Evolutionary conservation across 2,888 invertebrate genomes (phyloP).

Genomic region (Zygaena filipendulae): DNA sequence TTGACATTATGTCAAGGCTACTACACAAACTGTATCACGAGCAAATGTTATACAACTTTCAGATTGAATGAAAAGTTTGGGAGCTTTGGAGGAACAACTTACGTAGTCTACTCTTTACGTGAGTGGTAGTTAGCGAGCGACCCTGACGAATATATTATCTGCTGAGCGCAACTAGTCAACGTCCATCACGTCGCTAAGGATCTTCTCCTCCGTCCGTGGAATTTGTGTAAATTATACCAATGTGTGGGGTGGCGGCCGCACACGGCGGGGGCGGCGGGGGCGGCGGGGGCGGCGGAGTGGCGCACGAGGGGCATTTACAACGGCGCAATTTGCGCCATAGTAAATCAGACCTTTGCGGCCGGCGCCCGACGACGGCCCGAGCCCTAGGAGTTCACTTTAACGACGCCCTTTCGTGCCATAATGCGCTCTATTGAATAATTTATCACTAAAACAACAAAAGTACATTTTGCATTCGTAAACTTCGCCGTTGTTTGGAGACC

Average conservation of each 20-base stretch:
- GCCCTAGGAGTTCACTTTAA: conserved; percentile 16
- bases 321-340: conserved; percentile 20
- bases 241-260: conserved; percentile 19
- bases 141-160: too few relatives aligned
- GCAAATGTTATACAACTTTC: too few relatives aligned
- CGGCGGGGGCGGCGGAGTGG: conserved; percentile 1
- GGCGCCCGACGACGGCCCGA: too few relatives aligned
- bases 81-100: too few relatives aligned
- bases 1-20: too few relatives aligned
- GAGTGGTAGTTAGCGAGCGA: too few relatives aligned
- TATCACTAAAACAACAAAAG: too few relatives aligned
- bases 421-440: conserved; percentile 2
- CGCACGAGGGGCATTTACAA: not conserved
- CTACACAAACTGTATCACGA: too few relatives aligned
- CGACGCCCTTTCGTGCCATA: conserved; percentile 13
- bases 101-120: conserved; percentile 18
- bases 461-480: too few relatives aligned
- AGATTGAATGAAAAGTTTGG: too few relatives aligned
- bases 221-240: conserved; percentile 35
- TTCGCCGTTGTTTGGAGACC: too few relatives aligned
- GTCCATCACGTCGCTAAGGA: not conserved
- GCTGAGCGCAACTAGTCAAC: conserved; percentile 1
- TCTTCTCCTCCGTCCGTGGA: conserved; percentile 14
- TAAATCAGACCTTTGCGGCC: conserved; percentile 23
- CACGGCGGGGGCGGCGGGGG: conserved; percentile 7